Evolutionary conservation across 2,888 invertebrate genomes (phyloP).

Genomic region (Margaritifera margaritifera): DNA sequence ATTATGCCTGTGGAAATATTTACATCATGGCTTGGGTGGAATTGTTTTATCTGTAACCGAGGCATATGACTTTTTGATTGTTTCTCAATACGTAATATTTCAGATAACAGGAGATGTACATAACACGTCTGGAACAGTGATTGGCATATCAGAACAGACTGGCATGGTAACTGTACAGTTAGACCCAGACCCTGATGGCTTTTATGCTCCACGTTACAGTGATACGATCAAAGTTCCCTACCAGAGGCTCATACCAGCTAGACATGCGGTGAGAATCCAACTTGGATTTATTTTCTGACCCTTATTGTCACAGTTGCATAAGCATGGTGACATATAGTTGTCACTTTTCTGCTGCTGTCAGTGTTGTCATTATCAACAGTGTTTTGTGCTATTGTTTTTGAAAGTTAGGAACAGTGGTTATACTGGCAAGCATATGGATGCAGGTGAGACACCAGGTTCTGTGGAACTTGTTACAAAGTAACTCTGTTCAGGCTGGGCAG

Average conservation of each 20-base stretch:
- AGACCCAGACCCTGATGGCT: constrained; percentile 47
- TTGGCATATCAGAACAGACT: constrained; percentile 68
- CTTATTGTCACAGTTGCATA: too few species aligned
- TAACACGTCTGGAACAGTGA: constrained; percentile 61
- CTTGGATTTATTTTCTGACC: neutral
- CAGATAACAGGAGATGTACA: constrained; percentile 66
- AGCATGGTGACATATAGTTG: neutral
- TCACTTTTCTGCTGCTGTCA: too few species aligned
- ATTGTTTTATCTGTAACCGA: too few species aligned
- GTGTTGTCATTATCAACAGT: too few species aligned
- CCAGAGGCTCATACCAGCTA: constrained; percentile 58
- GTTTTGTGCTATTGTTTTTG: too few species aligned
- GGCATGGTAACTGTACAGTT: constrained; percentile 67
- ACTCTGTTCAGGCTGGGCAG: too few species aligned
- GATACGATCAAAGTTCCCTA: constrained; percentile 67
- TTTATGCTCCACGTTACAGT: constrained; percentile 57
- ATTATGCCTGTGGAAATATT: too few species aligned
- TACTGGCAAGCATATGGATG: too few species aligned
- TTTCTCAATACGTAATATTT: neutral
- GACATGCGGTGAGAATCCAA: constrained; percentile 56
- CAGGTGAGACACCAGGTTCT: too few species aligned
- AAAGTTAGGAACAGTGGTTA: too few species aligned
- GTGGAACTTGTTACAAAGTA: too few species aligned
- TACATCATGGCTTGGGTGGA: too few species aligned
- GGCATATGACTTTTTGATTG: neutral